These are phyloP conservation scores for Magallana angulata DNA, from an alignment of 1,140 invertebrate species.

Conservation along the genomic window DNA sequence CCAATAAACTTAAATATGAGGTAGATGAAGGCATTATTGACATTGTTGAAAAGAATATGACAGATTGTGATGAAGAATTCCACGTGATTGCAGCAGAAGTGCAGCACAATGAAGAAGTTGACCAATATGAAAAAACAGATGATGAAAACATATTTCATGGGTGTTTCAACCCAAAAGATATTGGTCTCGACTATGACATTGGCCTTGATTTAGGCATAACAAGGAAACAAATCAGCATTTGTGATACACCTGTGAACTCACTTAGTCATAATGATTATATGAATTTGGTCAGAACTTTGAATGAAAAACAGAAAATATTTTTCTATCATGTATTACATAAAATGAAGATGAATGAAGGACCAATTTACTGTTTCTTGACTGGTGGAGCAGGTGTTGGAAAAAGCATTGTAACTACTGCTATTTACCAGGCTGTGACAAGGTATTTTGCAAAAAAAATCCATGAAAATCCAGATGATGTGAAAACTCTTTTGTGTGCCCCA, in stretches of 20 bases:
- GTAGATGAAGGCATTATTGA: constrained; percentile 20
- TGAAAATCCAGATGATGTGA: constrained; percentile 50
- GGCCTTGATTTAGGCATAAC: constrained; percentile 48
- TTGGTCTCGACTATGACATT: constrained; percentile 40
- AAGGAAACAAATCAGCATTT: not conserved
- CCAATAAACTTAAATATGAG: constrained; percentile 34
- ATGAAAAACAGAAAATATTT: constrained; percentile 48
- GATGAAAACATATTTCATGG: constrained; percentile 17
- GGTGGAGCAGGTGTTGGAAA: constrained; percentile 66
- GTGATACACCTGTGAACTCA: not conserved
- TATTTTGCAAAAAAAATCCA: constrained; percentile 12
- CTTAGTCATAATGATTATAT: constrained; percentile 48
- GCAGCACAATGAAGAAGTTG: constrained; percentile 31
- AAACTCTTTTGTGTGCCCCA: constrained; percentile 43
- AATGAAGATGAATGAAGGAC: constrained; percentile 35
- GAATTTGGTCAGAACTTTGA: constrained; percentile 20
- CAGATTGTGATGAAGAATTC: not conserved
- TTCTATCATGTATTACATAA: constrained; percentile 51
- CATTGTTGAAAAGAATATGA: not conserved
- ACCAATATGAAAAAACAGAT: not conserved
- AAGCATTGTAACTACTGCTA: constrained; percentile 52
- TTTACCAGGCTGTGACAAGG: constrained; percentile 51
- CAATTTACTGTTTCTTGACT: constrained; percentile 43
- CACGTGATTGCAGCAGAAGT: constrained; percentile 26
- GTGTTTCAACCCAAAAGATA: not conserved